Evolutionary conservation across 2,113 vertebrate species (phyloP).

Genomic region (Podilymbus podiceps): DNA sequence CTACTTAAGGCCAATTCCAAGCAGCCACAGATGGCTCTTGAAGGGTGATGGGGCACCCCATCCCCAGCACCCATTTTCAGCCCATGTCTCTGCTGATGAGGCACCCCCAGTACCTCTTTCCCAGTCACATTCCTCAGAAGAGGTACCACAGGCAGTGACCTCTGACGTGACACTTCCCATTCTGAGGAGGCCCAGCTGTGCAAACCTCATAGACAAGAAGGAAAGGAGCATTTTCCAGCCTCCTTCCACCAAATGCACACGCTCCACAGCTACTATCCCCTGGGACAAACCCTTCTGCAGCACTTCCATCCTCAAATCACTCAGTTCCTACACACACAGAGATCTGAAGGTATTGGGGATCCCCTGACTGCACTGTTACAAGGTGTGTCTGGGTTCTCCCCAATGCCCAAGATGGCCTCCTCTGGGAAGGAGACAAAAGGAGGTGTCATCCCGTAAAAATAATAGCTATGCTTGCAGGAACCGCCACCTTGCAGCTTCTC

Average conservation of each 20-base stretch:
- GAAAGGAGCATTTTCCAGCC: neutral
- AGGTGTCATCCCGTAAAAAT: neutral
- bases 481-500: neutral
- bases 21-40: neutral
- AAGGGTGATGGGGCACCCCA: neutral
- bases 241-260: neutral
- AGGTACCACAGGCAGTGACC: neutral
- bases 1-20: neutral
- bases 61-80: neutral
- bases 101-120: neutral
- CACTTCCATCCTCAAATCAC: neutral
- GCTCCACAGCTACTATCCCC: neutral
- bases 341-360: neutral
- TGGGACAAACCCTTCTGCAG: neutral
- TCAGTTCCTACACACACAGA: neutral
- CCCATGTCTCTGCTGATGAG: neutral
- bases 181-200: neutral
- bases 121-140: neutral
- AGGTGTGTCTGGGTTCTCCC: neutral
- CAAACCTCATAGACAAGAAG: neutral
- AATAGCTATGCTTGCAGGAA: neutral
- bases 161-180: neutral
- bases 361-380: neutral
- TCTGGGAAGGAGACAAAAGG: neutral
- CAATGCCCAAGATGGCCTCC: neutral